phyloP scores from a whole-genome alignment of 2,113 vertebrate genomes.

The Melozone crissalis region DNA sequence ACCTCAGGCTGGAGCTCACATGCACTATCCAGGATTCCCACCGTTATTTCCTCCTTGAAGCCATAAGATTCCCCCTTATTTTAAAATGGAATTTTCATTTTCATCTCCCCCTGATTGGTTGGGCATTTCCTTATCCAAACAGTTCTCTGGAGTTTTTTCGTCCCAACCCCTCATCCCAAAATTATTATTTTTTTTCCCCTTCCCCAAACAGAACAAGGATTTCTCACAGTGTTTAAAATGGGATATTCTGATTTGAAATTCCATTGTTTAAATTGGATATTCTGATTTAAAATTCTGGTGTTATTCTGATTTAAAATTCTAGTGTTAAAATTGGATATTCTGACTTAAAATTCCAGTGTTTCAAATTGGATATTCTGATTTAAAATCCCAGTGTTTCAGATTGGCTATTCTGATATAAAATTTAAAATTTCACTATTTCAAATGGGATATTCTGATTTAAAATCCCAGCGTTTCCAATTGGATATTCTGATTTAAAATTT shows the following conservation, averaged over 20 bases:
- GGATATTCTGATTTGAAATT: no score
- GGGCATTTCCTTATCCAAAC: background rate
- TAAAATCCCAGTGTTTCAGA: background rate
- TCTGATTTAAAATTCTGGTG: no score
- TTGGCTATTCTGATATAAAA: background rate
- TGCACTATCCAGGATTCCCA: background rate
- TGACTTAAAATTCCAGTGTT: no score
- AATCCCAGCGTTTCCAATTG: no score
- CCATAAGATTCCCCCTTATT: background rate
- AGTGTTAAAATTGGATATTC: no score
- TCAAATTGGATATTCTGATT: no score
- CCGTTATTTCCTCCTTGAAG: background rate
- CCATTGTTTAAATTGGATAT: no score
- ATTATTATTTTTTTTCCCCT: accelerated
- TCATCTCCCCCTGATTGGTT: background rate
- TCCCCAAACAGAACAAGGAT: background rate
- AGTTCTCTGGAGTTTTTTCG: background rate
- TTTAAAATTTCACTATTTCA: no score
- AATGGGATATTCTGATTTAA: no score
- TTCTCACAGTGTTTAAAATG: background rate
- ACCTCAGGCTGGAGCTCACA: background rate
- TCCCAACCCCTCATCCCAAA: background rate
- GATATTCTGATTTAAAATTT: no score
- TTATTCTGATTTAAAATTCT: no score
- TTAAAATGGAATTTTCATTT: background rate